Evolutionary conservation across 2,113 vertebrate species (phyloP).

Genomic region (Takifugu flavidus): DNA sequence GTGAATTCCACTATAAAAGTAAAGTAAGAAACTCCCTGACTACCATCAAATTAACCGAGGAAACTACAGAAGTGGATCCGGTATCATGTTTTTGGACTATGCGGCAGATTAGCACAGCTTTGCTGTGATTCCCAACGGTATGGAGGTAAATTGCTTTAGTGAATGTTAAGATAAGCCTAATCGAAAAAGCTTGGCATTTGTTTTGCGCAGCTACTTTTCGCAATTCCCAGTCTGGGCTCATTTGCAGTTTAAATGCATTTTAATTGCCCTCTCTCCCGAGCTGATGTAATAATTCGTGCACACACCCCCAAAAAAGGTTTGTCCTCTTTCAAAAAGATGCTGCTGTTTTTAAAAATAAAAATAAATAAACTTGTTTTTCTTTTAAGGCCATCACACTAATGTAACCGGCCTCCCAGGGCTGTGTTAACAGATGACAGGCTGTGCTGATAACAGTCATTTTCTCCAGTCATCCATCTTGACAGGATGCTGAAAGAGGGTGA

Average conservation of each 20-base stretch:
- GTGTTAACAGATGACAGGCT: constrained; percentile 60
- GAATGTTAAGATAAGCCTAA: constrained; percentile 45
- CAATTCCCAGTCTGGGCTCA: constrained; percentile 39
- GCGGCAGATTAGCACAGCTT: constrained; percentile 13
- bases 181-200: constrained; percentile 33
- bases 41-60: too few species aligned
- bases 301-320: constrained; percentile 12
- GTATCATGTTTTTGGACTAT: constrained; percentile 1
- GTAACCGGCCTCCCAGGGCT: constrained; percentile 45
- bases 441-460: constrained; percentile 68
- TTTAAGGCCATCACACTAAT: constrained; percentile 35
- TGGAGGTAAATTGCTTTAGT: constrained; percentile 38
- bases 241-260: constrained; percentile 56
- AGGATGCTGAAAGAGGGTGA: constrained; percentile 57
- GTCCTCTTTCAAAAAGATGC: background rate
- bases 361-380: constrained; percentile 27
- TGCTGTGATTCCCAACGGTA: constrained; percentile 28
- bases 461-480: constrained; percentile 70
- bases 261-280: constrained; percentile 43
- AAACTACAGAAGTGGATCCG: too few species aligned
- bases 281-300: constrained; percentile 30
- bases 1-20: too few species aligned
- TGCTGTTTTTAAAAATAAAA: constrained; percentile 5
- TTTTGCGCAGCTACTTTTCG: constrained; percentile 32
- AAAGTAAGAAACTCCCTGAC: too few species aligned